Evolutionary conservation across 2,888 invertebrate genomes (phyloP).

Genomic region (Quadroppia sp.): DNA sequence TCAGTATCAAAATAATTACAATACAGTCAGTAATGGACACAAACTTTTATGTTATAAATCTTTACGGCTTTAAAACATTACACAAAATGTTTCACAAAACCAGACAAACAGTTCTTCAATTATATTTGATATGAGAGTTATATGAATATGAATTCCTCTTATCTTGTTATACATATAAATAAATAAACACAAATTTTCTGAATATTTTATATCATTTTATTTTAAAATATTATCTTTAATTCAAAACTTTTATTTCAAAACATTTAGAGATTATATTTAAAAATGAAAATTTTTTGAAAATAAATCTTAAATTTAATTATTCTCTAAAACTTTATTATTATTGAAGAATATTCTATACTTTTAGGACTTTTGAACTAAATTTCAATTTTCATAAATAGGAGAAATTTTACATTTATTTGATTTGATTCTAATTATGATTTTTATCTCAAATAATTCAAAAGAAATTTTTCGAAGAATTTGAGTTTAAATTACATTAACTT

Average conservation of each 20-base stretch:
- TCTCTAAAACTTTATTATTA: too few relatives aligned
- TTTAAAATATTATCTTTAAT: neutral
- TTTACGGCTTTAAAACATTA: conserved; percentile 13
- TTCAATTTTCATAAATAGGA: too few relatives aligned
- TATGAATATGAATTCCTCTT: neutral
- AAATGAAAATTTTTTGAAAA: too few relatives aligned
- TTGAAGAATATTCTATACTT: too few relatives aligned
- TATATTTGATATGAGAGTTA: neutral
- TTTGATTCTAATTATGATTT: too few relatives aligned
- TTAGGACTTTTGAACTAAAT: neutral
- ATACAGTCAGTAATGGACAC: conserved; percentile 12
- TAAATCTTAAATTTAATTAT: too few relatives aligned
- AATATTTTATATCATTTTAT: too few relatives aligned
- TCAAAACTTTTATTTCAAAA: neutral
- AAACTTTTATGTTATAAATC: conserved; percentile 5
- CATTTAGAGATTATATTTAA: neutral
- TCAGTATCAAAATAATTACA: conserved; percentile 31
- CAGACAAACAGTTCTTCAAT: neutral
- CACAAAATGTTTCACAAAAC: neutral
- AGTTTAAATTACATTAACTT: neutral
- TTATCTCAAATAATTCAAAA: too few relatives aligned
- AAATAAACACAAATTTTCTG: too few relatives aligned
- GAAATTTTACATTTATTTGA: too few relatives aligned
- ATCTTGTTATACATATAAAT: too few relatives aligned
- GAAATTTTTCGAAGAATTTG: neutral